phyloP scores from a whole-genome alignment of 2,113 vertebrate species.

The Charadrius vociferus region DNA sequence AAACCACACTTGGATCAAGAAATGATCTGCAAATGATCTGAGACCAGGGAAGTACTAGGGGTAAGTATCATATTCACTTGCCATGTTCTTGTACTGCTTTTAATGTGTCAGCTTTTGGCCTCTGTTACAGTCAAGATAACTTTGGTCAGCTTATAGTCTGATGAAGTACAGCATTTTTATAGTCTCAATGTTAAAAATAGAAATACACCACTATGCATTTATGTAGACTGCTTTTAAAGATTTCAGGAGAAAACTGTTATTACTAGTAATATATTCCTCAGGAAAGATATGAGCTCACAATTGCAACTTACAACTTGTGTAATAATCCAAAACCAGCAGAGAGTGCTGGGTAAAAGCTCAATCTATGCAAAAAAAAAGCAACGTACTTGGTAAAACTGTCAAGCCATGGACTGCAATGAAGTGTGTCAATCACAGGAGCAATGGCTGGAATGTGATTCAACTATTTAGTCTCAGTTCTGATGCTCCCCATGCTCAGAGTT shows the following conservation, averaged over 20 bases:
- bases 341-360: not conserved
- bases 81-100: not conserved
- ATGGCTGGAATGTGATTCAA: not conserved
- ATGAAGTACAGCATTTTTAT: not conserved
- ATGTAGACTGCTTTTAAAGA: not conserved
- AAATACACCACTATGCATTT: not conserved
- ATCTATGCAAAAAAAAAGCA: not conserved
- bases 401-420: not conserved
- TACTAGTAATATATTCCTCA: not conserved
- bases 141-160: not conserved
- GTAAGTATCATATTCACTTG: not conserved
- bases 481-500: not conserved
- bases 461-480: not conserved
- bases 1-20: not conserved
- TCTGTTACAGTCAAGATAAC: not conserved
- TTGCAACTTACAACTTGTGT: not conserved
- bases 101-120: not conserved
- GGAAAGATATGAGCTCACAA: not conserved
- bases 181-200: not conserved
- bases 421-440: not conserved
- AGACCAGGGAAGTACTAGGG: not conserved
- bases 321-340: not conserved
- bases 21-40: not conserved
- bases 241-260: not conserved
- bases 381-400: not conserved